These are phyloP conservation scores for Rhea americana DNA, from an alignment of 2,113 vertebrate species.

Conservation along the genomic window DNA sequence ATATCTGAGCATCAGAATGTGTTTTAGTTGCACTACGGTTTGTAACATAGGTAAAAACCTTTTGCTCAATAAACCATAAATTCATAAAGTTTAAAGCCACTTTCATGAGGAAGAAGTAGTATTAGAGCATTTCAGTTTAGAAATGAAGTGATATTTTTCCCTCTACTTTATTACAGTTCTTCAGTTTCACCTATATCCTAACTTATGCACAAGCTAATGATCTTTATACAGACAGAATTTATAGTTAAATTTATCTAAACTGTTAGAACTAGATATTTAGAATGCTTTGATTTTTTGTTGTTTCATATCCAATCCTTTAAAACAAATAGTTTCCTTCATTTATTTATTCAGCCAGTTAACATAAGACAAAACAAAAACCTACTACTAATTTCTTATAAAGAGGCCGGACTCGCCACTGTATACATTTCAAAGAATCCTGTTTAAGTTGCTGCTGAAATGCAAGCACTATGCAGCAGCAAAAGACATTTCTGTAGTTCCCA, in stretches of 20 bases:
- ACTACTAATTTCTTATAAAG: neutral
- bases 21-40: neutral
- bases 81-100: neutral
- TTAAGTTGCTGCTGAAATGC: constrained; percentile 18
- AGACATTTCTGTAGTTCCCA: neutral
- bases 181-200: neutral
- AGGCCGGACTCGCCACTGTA: neutral
- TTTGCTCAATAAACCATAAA: neutral
- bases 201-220: constrained; percentile 18
- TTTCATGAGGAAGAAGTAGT: neutral
- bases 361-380: neutral
- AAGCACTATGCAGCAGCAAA: constrained; percentile 2
- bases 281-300: neutral
- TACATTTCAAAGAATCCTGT: neutral
- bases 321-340: neutral
- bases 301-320: constrained; percentile 2
- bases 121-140: neutral
- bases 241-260: neutral
- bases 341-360: neutral
- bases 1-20: neutral
- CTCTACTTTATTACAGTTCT: neutral
- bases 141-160: neutral
- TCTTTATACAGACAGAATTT: constrained; percentile 29
- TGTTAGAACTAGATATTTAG: neutral
- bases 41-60: neutral